Conservation (phyloP, 2,888 invertebrate genomes). For the Caenorhabditis wallacei region DNA sequence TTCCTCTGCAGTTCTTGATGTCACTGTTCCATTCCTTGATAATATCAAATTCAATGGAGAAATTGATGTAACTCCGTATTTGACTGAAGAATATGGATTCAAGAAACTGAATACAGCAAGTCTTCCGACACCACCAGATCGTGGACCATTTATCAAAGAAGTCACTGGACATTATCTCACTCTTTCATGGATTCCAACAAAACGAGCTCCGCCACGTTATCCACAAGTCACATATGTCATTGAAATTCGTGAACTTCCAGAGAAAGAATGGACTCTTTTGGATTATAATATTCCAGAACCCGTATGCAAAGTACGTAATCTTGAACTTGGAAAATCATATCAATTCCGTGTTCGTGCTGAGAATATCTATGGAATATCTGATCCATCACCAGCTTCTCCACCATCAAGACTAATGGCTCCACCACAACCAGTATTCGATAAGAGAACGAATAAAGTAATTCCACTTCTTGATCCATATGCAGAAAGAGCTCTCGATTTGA, state of each 20-base stretch:
- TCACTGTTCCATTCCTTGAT: slow-evolving; percentile 82
- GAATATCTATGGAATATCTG: slow-evolving; percentile 96
- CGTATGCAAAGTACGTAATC: slow-evolving; percentile 91
- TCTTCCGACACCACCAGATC: slow-evolving; percentile 91
- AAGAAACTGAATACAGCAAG: slow-evolving; percentile 80
- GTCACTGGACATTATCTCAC: slow-evolving; percentile 93
- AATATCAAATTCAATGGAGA: slow-evolving; percentile 82
- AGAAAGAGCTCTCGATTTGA: slow-evolving; percentile 79
- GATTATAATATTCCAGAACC: slow-evolving; percentile 89
- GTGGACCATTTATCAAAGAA: slow-evolving; percentile 93
- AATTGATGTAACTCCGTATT: slow-evolving; percentile 81
- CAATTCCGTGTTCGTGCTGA: slow-evolving; percentile 96
- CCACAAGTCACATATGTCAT: slow-evolving; percentile 95
- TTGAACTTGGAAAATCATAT: slow-evolving; percentile 95
- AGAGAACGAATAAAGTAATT: slow-evolving; percentile 81
- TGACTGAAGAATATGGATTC: slow-evolving; percentile 83
- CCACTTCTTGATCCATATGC: slow-evolving; percentile 83
- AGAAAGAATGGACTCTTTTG: slow-evolving; percentile 91
- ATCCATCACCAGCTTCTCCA: slow-evolving; percentile 92
- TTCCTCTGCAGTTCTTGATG: slow-evolving; percentile 82
- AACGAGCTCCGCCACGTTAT: slow-evolving; percentile 90
- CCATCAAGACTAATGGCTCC: slow-evolving; percentile 83
- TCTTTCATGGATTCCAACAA: slow-evolving; percentile 94
- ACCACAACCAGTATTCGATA: slow-evolving; percentile 83
- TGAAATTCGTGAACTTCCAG: slow-evolving; percentile 94